A percentile compares a stretch with the other conserved stretches of the same genome.
Evolutionary conservation across 2,797 vertebrate genomes (phyloP).

Genomic region (Cyprinodon diabolis): DNA sequence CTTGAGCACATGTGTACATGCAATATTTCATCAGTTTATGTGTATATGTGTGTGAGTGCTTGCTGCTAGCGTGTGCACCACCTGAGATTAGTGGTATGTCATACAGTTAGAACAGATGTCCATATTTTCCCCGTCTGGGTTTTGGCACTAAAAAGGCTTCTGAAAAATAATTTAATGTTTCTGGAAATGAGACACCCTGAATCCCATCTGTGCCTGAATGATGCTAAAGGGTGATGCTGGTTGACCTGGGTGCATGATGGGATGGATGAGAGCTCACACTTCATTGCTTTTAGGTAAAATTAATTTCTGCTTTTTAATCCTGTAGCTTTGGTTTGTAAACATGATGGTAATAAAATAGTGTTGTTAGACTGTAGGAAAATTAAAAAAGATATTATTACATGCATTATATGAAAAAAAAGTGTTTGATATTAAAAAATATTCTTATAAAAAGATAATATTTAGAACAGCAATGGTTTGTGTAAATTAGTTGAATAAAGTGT

Average conservation of each 20-base stretch:
- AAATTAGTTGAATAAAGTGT: no score
- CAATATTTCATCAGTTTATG: slow-evolving; percentile 3
- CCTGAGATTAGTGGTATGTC: slow-evolving; percentile 63
- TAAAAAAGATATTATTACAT: background rate
- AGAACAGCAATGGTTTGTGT: background rate
- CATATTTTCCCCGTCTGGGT: slow-evolving; percentile 54
- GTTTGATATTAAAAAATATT: background rate
- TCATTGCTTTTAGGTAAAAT: slow-evolving; percentile 30
- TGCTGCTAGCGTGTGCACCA: slow-evolving; percentile 32
- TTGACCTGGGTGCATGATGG: background rate
- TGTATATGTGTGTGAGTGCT: slow-evolving; percentile 6
- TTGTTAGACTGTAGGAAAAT: background rate
- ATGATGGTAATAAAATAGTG: background rate
- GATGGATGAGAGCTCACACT: slow-evolving; percentile 14
- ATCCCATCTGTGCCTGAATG: slow-evolving; percentile 45
- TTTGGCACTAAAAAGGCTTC: slow-evolving; percentile 52
- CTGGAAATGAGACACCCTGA: slow-evolving; percentile 65
- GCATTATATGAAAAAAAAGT: background rate
- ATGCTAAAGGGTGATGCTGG: background rate
- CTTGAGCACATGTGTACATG: slow-evolving; percentile 15
- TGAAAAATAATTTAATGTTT: slow-evolving; percentile 57
- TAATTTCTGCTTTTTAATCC: slow-evolving; percentile 12
- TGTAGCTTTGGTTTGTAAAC: slow-evolving; percentile 1
- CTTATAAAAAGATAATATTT: no score
- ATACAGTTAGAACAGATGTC: slow-evolving; percentile 69